phyloP scores from a whole-genome alignment of 2,888 invertebrate species.

The Tipula vernalis region DNA sequence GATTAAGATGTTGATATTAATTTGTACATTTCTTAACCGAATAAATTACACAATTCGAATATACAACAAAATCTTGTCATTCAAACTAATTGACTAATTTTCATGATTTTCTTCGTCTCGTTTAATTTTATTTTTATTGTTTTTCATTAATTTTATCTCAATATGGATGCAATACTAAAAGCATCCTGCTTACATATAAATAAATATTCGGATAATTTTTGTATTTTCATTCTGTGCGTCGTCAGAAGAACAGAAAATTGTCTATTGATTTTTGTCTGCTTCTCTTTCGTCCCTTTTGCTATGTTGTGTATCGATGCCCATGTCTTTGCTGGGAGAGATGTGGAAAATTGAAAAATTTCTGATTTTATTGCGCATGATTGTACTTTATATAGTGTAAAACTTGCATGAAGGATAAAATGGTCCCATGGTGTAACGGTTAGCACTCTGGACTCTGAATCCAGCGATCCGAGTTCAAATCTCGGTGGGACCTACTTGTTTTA shows the following conservation, averaged over 20 bases:
- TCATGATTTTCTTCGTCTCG: not conserved
- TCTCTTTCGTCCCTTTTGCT: not conserved
- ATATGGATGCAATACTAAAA: not conserved
- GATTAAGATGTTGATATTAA: not conserved
- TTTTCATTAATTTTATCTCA: not conserved
- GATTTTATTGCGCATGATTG: not conserved
- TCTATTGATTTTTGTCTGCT: not conserved
- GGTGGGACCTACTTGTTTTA: conserved; percentile 5
- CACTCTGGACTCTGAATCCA: conserved; percentile 13
- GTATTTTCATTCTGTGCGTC: not conserved
- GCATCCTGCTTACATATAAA: not conserved
- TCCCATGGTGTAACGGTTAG: conserved; percentile 13
- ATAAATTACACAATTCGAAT: not conserved
- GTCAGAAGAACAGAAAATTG: not conserved
- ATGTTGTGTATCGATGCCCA: not conserved
- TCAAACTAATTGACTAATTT: not conserved
- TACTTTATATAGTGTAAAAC: not conserved
- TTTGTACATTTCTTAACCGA: not conserved
- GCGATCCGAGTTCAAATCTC: conserved; percentile 13
- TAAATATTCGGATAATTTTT: not conserved
- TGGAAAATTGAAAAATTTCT: not conserved
- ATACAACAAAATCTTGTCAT: not conserved
- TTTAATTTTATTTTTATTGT: not conserved
- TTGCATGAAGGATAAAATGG: not conserved
- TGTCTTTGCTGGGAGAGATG: not conserved